phyloP scores from a whole-genome alignment of 1,140 invertebrate species.

The Zaprionus kolodkinae region DNA sequence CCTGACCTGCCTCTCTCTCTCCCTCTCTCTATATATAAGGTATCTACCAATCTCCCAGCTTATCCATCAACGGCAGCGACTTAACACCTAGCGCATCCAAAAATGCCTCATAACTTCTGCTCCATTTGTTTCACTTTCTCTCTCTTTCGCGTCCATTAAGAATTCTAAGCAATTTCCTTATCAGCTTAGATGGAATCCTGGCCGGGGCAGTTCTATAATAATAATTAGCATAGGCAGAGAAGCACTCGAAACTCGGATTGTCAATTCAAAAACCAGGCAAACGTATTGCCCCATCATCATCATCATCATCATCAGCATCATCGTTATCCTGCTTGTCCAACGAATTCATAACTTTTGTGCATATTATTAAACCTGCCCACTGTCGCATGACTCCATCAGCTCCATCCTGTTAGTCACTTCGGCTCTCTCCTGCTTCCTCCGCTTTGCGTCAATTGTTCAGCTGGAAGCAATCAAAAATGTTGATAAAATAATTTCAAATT shows the following conservation, averaged over 20 bases:
- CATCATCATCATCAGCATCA: constrained; percentile 6
- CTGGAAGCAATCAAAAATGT: constrained; percentile 82
- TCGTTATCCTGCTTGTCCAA: constrained; percentile 34
- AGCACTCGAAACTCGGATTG: constrained; percentile 44
- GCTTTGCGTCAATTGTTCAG: constrained; percentile 66
- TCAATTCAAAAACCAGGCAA: constrained; percentile 41
- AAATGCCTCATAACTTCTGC: constrained; percentile 61
- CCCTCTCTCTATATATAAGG: background rate
- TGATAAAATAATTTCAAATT: constrained; percentile 83
- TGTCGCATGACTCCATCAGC: constrained; percentile 65
- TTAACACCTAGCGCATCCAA: constrained; percentile 61
- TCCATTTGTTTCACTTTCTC: constrained; percentile 50
- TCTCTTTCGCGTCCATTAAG: constrained; percentile 49
- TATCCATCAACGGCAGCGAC: constrained; percentile 37
- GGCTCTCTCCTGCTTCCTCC: background rate
- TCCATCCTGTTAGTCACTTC: constrained; percentile 7
- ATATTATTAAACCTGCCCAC: constrained; percentile 66
- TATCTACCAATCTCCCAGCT: constrained; percentile 48
- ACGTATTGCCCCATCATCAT: constrained; percentile 58
- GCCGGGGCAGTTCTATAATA: constrained; percentile 64
- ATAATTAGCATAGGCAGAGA: constrained; percentile 71
- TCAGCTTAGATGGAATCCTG: constrained; percentile 74
- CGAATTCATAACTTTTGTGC: constrained; percentile 79
- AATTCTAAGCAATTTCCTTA: constrained; percentile 80
- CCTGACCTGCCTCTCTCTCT: constrained; percentile 12